A percentile compares a stretch with the other conserved stretches of the same genome.
Conservation (phyloP, 2,113 vertebrate species). For the Hippocampus barbouri region DNA sequence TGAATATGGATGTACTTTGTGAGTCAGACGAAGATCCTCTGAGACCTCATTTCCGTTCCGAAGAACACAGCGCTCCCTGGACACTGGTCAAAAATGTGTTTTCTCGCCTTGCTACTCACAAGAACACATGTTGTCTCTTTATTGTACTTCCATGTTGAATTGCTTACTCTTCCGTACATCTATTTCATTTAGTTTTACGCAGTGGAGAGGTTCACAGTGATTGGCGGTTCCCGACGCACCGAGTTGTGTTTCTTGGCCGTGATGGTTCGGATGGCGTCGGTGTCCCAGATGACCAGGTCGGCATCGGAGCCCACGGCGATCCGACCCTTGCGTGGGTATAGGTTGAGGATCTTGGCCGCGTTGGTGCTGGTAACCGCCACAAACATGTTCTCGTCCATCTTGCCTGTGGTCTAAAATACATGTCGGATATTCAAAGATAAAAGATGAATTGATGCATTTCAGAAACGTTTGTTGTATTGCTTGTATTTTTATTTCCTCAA, state of each 20-base stretch:
- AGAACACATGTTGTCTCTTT: conserved; percentile 18
- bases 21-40: conserved; percentile 38
- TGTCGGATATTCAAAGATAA: neutral
- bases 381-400: conserved; percentile 99
- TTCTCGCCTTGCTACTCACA: conserved; percentile 15
- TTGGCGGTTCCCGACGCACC: conserved; percentile 65
- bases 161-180: neutral
- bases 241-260: conserved; percentile 94
- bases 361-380: conserved; percentile 98
- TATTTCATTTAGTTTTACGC: neutral
- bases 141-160: conserved; percentile 2
- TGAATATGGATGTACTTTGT: conserved; percentile 20
- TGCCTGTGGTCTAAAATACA: conserved; percentile 83
- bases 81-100: conserved; percentile 47
- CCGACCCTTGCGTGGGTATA: conserved; percentile 94
- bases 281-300: conserved; percentile 96
- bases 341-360: conserved; percentile 95
- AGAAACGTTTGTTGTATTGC: neutral
- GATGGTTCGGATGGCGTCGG: conserved; percentile 87
- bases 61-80: conserved; percentile 51
- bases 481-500: too few relatives aligned
- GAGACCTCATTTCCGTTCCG: conserved; percentile 60
- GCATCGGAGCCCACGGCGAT: conserved; percentile 93
- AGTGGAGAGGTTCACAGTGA: neutral
- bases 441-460: neutral